Conservation (phyloP, 2,888 invertebrate genomes). For the Maniola hyperantus region DNA sequence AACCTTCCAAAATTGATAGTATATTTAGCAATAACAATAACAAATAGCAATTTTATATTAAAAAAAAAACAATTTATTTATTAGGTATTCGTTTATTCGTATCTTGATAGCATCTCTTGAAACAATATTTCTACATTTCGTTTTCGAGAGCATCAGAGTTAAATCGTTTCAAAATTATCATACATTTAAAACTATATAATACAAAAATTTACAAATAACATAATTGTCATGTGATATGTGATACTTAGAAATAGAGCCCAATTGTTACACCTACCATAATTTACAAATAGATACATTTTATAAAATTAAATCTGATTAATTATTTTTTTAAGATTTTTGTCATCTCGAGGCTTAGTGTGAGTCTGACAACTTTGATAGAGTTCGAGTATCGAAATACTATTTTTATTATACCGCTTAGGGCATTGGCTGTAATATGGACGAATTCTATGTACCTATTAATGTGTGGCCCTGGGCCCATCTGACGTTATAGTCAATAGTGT, state of each 20-base stretch:
- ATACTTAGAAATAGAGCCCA: conserved; percentile 46
- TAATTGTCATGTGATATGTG: conserved; percentile 74
- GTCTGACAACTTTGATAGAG: background rate
- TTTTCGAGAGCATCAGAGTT: conserved; percentile 62
- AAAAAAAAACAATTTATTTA: conserved; percentile 37
- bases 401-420: background rate
- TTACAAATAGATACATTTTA: no score
- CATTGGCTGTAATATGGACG: background rate
- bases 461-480: background rate
- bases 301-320: no score
- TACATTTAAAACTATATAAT: conserved; percentile 72
- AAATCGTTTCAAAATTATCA: conserved; percentile 54
- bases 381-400: background rate
- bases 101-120: conserved; percentile 47
- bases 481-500: background rate
- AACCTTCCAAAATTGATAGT: no score
- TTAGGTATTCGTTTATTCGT: conserved; percentile 59
- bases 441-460: background rate
- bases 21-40: no score
- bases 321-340: background rate
- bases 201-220: conserved; percentile 70
- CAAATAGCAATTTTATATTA: no score
- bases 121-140: conserved; percentile 58
- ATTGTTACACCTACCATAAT: conserved; percentile 3
- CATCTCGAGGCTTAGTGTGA: background rate